Base-by-base conservation (phyloP, 2,113 vertebrate species). In the Cygnus atratus region DNA sequence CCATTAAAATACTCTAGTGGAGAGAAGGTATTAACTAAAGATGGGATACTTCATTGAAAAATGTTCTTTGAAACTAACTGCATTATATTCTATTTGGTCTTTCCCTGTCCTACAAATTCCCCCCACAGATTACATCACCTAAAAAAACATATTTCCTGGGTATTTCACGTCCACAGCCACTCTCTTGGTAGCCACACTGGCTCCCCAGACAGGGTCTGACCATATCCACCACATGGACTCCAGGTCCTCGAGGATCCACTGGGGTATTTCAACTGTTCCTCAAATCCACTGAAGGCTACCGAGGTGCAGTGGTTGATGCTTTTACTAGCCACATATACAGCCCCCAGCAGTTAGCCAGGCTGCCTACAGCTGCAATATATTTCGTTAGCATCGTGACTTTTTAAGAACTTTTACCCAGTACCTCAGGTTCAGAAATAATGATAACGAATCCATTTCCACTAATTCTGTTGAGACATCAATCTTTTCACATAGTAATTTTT, bases 201-300 rank as follows among this genome's bases (percentile, higher is more conserved):
- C 31, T 44, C 28, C 26, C 44, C 35, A 58, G 10, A 12, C 5
- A 74, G 41, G 28, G 12, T 73, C 37, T 75, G 58, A 25, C 21
- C 3, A 6, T n/a, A n/a, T 81, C 33, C 4, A 44, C 8, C 2
- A 1, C 61, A 85, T 0, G 1, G 55, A 65, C 19, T 52, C 19
- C 20, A 70, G 28, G n/a, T 67, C 17, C 58, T 62, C 0, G 1
- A 46, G 62, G 16, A 93, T 43, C 31, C 2, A 4, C 58, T 22
- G 18, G 7, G 39, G 59, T 48, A 68, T 9, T 35, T 13, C 33
- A 50, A 26, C 6, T 29, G 17, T 74, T 46, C 57, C 14, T 61
- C 61, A 66, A 35, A 71, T 15, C 33, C 26, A 17, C 11, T 67
- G 67, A 66, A 46, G 39, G 33, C 25, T 61, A 29, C 39, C 35